Conservation (phyloP, 2,888 invertebrate species). For the Macropis europaea region DNA sequence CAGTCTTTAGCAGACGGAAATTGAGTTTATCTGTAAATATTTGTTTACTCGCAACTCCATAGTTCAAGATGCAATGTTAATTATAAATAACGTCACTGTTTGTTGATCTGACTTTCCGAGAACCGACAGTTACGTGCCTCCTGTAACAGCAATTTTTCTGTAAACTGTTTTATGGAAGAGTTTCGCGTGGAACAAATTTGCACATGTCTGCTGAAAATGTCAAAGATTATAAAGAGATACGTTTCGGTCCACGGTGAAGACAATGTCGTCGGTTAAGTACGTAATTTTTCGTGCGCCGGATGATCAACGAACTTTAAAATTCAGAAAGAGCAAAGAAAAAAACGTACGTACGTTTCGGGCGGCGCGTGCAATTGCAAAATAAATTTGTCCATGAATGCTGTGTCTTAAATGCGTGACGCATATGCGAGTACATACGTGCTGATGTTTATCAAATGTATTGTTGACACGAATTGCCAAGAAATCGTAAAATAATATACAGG, state of each 20-base stretch:
- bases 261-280: slow-evolving; percentile 2
- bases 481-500: no score
- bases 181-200: not conserved
- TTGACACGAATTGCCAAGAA: not conserved
- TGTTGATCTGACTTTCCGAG: no score
- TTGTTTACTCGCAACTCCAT: no score
- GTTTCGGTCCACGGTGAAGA: not conserved
- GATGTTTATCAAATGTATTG: not conserved
- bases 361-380: slow-evolving; percentile 1
- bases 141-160: no score
- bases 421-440: not conserved
- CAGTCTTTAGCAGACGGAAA: no score
- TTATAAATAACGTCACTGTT: no score
- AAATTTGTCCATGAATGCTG: not conserved
- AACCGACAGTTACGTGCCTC: no score
- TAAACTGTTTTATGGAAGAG: not conserved
- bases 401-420: not conserved
- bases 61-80: no score
- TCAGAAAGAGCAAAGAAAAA: not conserved
- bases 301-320: slow-evolving; percentile 14
- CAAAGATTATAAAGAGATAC: not conserved
- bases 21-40: no score
- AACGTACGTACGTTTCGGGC: not conserved
- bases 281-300: slow-evolving; percentile 25
- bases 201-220: not conserved